Base-by-base conservation (phyloP, 2,797 vertebrate genomes). In the Xenopus petersii region DNA sequence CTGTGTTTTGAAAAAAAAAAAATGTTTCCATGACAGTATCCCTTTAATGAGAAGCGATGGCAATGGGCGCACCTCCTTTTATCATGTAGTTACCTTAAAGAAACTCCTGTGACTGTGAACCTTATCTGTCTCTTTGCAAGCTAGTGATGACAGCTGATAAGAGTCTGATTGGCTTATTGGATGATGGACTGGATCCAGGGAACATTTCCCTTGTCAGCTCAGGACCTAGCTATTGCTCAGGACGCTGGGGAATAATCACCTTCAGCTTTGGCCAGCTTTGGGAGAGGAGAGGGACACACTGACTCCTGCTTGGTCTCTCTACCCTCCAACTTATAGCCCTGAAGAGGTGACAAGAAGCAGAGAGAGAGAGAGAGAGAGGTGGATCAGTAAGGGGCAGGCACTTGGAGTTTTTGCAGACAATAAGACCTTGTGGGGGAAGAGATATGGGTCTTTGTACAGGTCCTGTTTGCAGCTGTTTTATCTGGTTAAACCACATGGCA, bases 81-180 rank as follows among this genome's bases (percentile, higher is more conserved):
- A 17, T 56, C 16, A 56, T 56, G 15, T 17, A 16, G 54, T 56
- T 56, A 56, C 54, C 54, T 56, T 56, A 16, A 56, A 56, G 54
- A 56, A 56, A 16, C 13, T 56, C 15, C n/a, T 56, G 7, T 9
- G 16, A 8, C 13, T 17, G 16, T 56, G 81, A 81, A 80, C 85
- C 80, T 87, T 87, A 88, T 87, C 86, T 79, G 49, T 73, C 77
- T 77, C 76, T 85, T 87, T 83, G 80, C 80, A 82, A 87, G 84
- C 84, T 84, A 82, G 81, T 77, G 83, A 85, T 84, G 87, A 85
- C 84, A 84, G 81, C 77, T 81, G 85, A 86, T 88, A 87, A 85
- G 85, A 77, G 54, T 83, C 73, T 80, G 5, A 17, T 1, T 68
- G 82, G 85, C 80, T 85, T 86, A 56, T 56, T 56, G 54, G 13